Base-by-base conservation (phyloP, 2,113 vertebrate species). In the Alces alces region DNA sequence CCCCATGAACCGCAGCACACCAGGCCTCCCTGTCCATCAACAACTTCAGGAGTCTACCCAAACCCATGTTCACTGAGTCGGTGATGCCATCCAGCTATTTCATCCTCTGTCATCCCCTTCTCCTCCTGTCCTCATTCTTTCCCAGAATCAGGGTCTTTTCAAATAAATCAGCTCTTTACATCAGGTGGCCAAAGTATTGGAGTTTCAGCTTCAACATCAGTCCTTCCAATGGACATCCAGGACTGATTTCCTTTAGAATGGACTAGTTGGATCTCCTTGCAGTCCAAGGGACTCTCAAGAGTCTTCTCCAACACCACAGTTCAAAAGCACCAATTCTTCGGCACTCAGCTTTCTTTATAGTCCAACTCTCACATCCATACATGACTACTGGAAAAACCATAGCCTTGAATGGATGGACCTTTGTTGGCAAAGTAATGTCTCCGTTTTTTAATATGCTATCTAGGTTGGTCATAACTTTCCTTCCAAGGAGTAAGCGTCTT, bases 1-100 rank as follows among this genome's bases (percentile, higher is more conserved):
- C 19, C n/a, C 19, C n/a, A 12, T 70, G 19, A 36, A 21, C 36
- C 0, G 1, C 19, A 39, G n/a, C 66, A 12, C 0, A 9, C n/a
- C n/a, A 70, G 66, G 66, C n/a, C 66, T 70, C 66, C 66, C 19
- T 70, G n/a, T 70, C 4, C 19, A 39, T 70, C 10, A 36, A 1
- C 66, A 70, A 36, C n/a, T 23, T 2, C 9, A 19, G 0, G n/a
- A 36, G n/a, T 70, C n/a, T 19, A 23, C 66, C n/a, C n/a, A 70
- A 12, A 70, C 19, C 5, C 66, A 70, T 6, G n/a, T 70, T 10
- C n/a, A 36, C 6, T 39, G 66, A 70, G n/a, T 70, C 0, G 0
- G n/a, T 70, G n/a, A 39, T 23, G 9, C n/a, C 9, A 39, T 39
- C 5, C n/a, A 70, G 19, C n/a, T n/a, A 23, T 70, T n/a, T 39